Base-by-base conservation (phyloP, 1,140 invertebrate genomes). In the Chironomus tepperi region DNA sequence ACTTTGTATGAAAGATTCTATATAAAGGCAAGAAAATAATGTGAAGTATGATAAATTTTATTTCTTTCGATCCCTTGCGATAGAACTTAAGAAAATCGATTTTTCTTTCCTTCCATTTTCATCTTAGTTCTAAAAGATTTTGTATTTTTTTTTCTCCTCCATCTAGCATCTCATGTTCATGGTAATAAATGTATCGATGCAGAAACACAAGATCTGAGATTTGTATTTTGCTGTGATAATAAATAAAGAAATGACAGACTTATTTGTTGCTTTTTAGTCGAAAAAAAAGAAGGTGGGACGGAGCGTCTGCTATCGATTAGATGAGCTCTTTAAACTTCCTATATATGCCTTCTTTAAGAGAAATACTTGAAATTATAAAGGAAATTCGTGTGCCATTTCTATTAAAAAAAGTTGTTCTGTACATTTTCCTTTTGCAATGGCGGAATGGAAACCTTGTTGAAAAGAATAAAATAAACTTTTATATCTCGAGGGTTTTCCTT, bases 141-240 rank as follows among this genome's bases (percentile, higher is more conserved):
- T n/a, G n/a, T n/a, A n/a, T n/a, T n/a, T 43, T 10, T 7, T 43
- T 43, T 15, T 47, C 43, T 47, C 47, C n/a, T 57, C n/a, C 47
- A 15, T n/a, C 24, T 57, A 12, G 47, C 47, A 15, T n/a, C n/a
- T 57, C 47, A n/a, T 57, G 47, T n/a, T 57, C 12, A 57, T 57
- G 47, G 47, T 57, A 57, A 57, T 57, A 57, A 57, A 57, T 57
- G 47, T 15, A 57, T 57, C 47, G 47, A 57, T 57, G 47, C 12
- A 57, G 47, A 57, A 57, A 57, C 47, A 57, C 12, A 57, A 57
- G n/a, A 19, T 70, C 65, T 70, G 65, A 70, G 65, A 70, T 70
- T 70, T 70, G 65, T 70, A 12, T 70, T 70, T 19, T 70, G 65
- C 47, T 70, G 65, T 10, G 65, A 21, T 70, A 70, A 70, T 70